phyloP scores from a whole-genome alignment of 2,797 vertebrate species.

The Coendou prehensilis region DNA sequence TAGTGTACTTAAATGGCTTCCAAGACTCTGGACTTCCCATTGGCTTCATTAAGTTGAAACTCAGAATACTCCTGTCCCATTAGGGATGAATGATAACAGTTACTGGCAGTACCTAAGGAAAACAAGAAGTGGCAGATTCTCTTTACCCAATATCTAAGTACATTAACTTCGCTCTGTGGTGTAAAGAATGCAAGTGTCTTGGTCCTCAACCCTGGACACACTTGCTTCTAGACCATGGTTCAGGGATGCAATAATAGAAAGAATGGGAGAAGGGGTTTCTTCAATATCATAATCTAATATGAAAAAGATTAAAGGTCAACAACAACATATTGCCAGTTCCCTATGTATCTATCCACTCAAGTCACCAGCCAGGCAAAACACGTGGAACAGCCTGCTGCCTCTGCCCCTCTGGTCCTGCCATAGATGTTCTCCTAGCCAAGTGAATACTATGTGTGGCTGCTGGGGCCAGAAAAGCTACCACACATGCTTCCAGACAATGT shows the following conservation, averaged over 20 bases:
- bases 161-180: neutral
- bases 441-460: neutral
- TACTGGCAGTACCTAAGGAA: neutral
- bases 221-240: neutral
- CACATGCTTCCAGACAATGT: neutral
- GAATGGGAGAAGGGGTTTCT: conserved; percentile 1
- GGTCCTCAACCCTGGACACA: neutral
- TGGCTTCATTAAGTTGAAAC: neutral
- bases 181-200: neutral
- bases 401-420: neutral
- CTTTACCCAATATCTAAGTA: neutral
- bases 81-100: neutral
- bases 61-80: neutral
- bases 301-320: neutral
- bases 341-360: neutral
- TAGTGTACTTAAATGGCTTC: neutral
- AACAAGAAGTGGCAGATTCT: neutral
- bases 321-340: neutral
- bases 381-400: neutral
- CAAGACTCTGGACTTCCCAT: neutral
- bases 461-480: neutral
- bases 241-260: conserved; percentile 31
- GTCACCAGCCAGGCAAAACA: neutral
- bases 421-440: neutral
- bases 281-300: neutral